phyloP scores from a whole-genome alignment of 2,797 vertebrate species.

The Rhadinocentrus ornatus region DNA sequence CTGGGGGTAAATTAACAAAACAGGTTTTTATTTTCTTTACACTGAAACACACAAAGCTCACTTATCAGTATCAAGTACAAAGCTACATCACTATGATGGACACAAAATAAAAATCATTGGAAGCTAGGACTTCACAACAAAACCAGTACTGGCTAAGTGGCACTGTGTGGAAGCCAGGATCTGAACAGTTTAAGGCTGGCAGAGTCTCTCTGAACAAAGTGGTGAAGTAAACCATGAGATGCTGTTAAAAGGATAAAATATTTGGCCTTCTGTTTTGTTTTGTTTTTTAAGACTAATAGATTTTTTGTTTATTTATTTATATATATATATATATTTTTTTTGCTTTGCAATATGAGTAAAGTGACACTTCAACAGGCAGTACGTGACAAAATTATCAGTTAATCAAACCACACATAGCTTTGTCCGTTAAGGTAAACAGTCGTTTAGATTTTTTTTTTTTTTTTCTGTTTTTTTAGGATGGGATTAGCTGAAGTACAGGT shows the following conservation, averaged over 20 bases:
- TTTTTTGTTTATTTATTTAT: neutral
- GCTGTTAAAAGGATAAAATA: neutral
- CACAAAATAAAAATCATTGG: neutral
- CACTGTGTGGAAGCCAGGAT: neutral
- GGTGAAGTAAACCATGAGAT: neutral
- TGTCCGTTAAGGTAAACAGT: neutral
- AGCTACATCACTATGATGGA: neutral
- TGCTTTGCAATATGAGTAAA: constrained; percentile 24
- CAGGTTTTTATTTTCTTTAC: neutral
- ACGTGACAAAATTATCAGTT: neutral
- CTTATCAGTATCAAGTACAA: neutral
- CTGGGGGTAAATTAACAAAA: neutral
- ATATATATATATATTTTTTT: too few relatives aligned
- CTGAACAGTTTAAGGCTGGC: neutral
- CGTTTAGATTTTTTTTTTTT: neutral
- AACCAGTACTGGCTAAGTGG: neutral
- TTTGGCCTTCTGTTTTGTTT: neutral
- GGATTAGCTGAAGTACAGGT: constrained; percentile 27
- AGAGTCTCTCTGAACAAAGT: neutral
- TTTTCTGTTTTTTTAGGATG: constrained; percentile 4
- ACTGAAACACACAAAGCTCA: neutral
- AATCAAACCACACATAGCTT: neutral
- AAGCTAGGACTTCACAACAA: neutral
- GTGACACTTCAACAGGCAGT: constrained; percentile 18
- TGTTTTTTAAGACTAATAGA: neutral